These are phyloP conservation scores for Erythrocercus mccallii DNA, from an alignment of 2,113 vertebrate genomes.

Conservation along the genomic window DNA sequence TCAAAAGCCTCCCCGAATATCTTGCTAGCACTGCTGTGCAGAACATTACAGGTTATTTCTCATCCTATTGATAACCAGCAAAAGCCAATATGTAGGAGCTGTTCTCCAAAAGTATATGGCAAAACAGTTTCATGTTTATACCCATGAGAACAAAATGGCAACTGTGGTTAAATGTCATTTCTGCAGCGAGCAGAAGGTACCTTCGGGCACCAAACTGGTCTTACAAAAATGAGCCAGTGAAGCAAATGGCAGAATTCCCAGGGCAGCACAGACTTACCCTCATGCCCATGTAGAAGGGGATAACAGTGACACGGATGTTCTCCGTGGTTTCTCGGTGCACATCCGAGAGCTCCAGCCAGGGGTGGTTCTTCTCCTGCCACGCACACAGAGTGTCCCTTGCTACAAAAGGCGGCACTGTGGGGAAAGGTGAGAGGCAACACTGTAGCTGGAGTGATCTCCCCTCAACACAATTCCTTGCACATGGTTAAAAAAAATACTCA, in stretches of 20 bases:
- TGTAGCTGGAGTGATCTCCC: background rate
- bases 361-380: slow-evolving; percentile 98
- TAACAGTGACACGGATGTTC: slow-evolving; percentile 95
- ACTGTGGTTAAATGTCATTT: background rate
- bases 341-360: slow-evolving; percentile 96
- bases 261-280: slow-evolving; percentile 75
- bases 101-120: background rate
- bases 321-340: slow-evolving; percentile 96
- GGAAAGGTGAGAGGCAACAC: background rate
- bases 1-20: background rate
- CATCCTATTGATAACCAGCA: background rate
- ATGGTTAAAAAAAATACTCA: background rate
- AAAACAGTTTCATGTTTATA: background rate
- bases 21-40: background rate
- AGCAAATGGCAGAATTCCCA: background rate
- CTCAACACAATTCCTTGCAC: background rate
- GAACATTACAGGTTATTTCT: background rate
- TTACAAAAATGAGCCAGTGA: background rate
- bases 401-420: slow-evolving; percentile 85
- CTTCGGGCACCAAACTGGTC: background rate
- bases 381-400: slow-evolving; percentile 91
- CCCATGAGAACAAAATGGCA: fast-evolving
- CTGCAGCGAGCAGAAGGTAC: background rate
- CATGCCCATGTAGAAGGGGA: slow-evolving; percentile 99
- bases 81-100: background rate